A percentile compares a stretch with the other conserved stretches of the same genome.
Conservation (phyloP, 2,888 invertebrate species). For the Agrotis clavis region DNA sequence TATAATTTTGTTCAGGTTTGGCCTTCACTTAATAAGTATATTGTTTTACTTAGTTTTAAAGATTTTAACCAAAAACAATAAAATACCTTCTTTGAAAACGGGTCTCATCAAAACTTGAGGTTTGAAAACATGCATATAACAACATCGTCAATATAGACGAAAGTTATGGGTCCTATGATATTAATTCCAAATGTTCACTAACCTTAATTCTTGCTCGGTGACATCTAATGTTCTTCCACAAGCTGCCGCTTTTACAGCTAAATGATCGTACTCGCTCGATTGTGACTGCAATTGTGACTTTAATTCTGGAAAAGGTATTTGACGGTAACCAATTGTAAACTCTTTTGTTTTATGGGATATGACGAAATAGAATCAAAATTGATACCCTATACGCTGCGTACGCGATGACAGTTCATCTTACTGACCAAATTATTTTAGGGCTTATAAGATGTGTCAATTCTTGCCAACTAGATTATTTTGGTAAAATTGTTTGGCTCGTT, state of each 20-base stretch:
- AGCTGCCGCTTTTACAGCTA: slow-evolving; percentile 81
- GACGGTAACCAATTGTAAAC: background rate
- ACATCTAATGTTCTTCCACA: slow-evolving; percentile 85
- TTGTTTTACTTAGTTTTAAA: background rate
- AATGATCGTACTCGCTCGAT: slow-evolving; percentile 79
- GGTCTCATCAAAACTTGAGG: slow-evolving; percentile 3
- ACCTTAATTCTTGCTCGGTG: slow-evolving; percentile 88
- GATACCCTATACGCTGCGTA: background rate
- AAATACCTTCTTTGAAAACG: slow-evolving; percentile 24
- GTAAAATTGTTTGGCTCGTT: too few species aligned
- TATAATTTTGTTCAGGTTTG: too few species aligned
- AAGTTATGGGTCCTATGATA: slow-evolving; percentile 2
- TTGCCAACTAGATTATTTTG: too few species aligned
- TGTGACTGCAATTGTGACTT: slow-evolving; percentile 82
- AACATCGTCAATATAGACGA: slow-evolving; percentile 23
- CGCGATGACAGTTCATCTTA: too few species aligned
- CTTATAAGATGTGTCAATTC: too few species aligned
- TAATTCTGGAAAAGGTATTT: slow-evolving; percentile 74
- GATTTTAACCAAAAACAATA: background rate
- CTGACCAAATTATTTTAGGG: too few species aligned
- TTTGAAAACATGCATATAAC: slow-evolving; percentile 37
- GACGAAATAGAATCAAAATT: too few species aligned
- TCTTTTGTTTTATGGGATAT: background rate
- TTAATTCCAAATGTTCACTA: slow-evolving; percentile 53
- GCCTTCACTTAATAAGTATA: too few species aligned